A percentile compares a stretch with the other conserved stretches of the same genome.
These are phyloP conservation scores for Eupelmus urozonus DNA, from an alignment of 2,888 invertebrate species.

Conservation along the genomic window DNA sequence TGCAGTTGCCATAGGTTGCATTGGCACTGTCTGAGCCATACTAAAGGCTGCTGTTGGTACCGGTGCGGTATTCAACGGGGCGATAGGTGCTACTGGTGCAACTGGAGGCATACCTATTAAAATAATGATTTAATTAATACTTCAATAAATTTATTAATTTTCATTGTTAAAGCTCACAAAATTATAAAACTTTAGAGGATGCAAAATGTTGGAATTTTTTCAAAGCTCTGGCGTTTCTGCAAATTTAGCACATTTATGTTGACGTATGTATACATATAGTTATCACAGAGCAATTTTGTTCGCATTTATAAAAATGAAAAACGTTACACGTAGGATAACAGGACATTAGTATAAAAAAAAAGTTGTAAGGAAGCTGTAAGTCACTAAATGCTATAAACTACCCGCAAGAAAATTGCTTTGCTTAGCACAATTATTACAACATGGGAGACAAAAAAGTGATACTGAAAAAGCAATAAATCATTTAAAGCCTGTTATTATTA, in stretches of 20 bases:
- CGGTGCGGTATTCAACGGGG: constrained; percentile 73
- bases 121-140: constrained; percentile 21
- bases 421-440: constrained; percentile 27
- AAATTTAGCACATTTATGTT: constrained; percentile 42
- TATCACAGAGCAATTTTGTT: constrained; percentile 15
- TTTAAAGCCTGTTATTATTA: constrained; percentile 47
- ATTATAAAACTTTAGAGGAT: constrained; percentile 42
- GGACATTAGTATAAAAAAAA: constrained; percentile 42
- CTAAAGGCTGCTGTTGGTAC: constrained; percentile 73
- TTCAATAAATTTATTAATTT: not conserved
- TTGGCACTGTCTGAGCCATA: constrained; percentile 70
- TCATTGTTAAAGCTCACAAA: constrained; percentile 42
- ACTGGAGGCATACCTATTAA: constrained; percentile 67
- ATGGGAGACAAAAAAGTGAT: constrained; percentile 19
- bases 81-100: constrained; percentile 73
- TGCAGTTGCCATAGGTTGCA: constrained; percentile 67
- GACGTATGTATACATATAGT: not conserved
- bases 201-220: constrained; percentile 18
- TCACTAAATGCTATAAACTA: constrained; percentile 45
- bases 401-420: constrained; percentile 42
- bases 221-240: constrained; percentile 44
- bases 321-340: not conserved
- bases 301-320: constrained; percentile 23
- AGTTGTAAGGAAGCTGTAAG: constrained; percentile 22
- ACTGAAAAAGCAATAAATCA: constrained; percentile 40